Percentiles rank a stretch among this genome's conserved stretches.
Evolutionary conservation across 2,797 vertebrate genomes (phyloP).

Genomic region (Mus minutoides): DNA sequence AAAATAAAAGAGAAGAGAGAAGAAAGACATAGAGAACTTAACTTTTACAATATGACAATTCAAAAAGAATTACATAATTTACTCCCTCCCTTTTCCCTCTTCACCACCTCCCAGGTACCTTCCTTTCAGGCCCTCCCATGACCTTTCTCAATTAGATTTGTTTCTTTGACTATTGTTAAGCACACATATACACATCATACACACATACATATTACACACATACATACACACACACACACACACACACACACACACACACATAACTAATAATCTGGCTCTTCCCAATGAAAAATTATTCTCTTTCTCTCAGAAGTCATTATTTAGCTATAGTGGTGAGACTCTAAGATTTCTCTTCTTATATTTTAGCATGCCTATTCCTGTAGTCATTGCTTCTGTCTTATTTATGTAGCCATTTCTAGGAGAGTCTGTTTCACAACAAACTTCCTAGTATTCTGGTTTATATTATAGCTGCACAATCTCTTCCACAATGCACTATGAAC

Average conservation of each 20-base stretch:
- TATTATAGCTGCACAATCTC: background rate
- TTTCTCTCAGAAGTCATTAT: background rate
- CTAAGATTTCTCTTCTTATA: background rate
- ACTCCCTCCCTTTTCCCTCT: background rate
- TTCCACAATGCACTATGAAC: background rate
- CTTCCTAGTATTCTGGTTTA: background rate
- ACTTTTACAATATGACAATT: background rate
- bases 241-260: too few species aligned
- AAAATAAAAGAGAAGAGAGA: background rate
- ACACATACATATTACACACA: too few species aligned
- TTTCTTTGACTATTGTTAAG: background rate
- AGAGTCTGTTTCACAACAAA: background rate
- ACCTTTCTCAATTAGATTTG: background rate
- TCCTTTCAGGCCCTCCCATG: background rate
- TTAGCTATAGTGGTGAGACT: background rate
- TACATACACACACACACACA: too few species aligned
- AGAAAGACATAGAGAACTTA: background rate
- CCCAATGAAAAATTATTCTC: background rate
- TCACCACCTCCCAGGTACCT: background rate
- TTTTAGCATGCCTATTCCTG: background rate
- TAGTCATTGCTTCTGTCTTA: background rate
- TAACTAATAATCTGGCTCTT: background rate
- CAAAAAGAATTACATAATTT: background rate
- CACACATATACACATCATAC: too few species aligned
- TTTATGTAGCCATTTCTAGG: background rate